phyloP scores from a whole-genome alignment of 2,113 vertebrate species.

The Paradoxurus hermaphroditus region DNA sequence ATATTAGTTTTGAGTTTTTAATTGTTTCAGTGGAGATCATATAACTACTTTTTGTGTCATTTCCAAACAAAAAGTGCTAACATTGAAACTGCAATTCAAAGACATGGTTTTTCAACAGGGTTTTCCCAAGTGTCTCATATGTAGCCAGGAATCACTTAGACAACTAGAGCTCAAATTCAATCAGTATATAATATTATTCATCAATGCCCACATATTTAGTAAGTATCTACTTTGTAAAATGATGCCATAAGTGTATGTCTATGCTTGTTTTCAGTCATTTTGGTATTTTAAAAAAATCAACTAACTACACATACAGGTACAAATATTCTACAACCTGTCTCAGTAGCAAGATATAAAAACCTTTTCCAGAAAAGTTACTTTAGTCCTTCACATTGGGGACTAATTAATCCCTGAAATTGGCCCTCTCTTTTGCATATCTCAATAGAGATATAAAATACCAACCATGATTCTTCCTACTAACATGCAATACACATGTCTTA shows the following conservation, averaged over 20 bases:
- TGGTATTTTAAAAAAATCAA: neutral
- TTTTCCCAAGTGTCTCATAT: neutral
- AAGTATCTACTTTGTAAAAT: neutral
- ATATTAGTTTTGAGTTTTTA: slow-evolving; percentile 68
- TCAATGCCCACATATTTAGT: neutral
- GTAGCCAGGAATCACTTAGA: neutral
- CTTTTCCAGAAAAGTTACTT: neutral
- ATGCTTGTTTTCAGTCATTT: neutral
- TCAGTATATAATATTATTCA: neutral
- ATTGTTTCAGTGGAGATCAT: slow-evolving; percentile 66
- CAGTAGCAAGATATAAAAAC: neutral
- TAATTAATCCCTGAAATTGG: neutral
- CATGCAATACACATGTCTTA: neutral
- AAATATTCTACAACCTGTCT: neutral
- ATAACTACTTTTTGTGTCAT: slow-evolving; percentile 41
- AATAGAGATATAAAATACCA: neutral
- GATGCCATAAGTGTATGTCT: neutral
- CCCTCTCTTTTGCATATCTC: neutral
- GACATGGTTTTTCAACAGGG: neutral
- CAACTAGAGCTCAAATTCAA: neutral
- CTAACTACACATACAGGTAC: neutral
- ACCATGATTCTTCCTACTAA: neutral
- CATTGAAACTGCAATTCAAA: neutral
- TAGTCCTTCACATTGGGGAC: neutral
- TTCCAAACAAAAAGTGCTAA: slow-evolving; percentile 27